Base-by-base conservation (phyloP, 2,888 invertebrate genomes). In the Troides oblongomaculatus region DNA sequence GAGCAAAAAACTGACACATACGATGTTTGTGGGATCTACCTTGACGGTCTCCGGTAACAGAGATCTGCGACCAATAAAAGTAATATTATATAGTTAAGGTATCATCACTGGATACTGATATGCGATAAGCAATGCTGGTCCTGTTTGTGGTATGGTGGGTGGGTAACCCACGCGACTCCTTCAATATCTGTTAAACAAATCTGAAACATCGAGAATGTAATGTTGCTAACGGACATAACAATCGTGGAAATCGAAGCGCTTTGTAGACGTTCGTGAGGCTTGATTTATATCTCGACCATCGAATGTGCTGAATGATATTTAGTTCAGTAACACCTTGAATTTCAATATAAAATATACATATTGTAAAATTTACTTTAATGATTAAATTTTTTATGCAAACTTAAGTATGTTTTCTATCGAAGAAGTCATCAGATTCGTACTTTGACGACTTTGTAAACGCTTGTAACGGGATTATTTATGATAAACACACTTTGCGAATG, bases 161-260 rank as follows among this genome's bases (percentile, higher is more conserved):
- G 65, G 30, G 61, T 69, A 43, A 25, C 69, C 65, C 69, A 69
- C 69, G 65, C 69, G 23, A 21, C 12, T 30, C 53, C 39, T 39
- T 46, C 59, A 60, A 59, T 63, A 68, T 68, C 68, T 59, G 63
- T 58, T 53, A 36, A 62, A 64, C 56, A 61, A 64, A 64, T 69
- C 62, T 23, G 23, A 57, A 56, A 69, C 56, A 62, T 57, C 39
- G 30, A 64, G 21, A 18, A 64, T 56, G 57, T 65, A 69, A 65
- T 65, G 69, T 69, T 65, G 65, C 65, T 30, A 61, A 60, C 56
- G 53, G 64, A 39, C 57, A 30, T 69, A 61, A 69, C 69, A 69
- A 62, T 65, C 46, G 61, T 58, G 64, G 56, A 61, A 43, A 63
- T 63, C 39, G 23, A 60, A 64, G 50, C 23, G 63, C 58, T 68